A percentile compares a stretch with the other conserved stretches of the same genome.
These are phyloP conservation scores for Acanthosepion lycidas DNA, from an alignment of 2,888 invertebrate genomes.

Conservation along the genomic window DNA sequence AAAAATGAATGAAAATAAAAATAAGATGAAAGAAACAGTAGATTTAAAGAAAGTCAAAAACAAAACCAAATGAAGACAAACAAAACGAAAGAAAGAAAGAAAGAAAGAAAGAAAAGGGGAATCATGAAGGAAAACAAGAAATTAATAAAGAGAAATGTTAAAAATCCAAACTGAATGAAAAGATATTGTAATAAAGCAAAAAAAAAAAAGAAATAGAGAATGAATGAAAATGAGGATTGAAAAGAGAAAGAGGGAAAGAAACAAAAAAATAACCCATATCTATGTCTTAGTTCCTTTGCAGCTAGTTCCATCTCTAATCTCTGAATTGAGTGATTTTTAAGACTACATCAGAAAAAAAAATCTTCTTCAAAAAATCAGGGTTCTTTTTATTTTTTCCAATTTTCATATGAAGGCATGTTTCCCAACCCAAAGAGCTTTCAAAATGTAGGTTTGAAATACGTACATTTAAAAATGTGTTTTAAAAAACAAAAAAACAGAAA, in stretches of 20 bases:
- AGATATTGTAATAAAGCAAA: background rate
- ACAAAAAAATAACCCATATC: background rate
- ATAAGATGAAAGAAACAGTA: too few relatives aligned
- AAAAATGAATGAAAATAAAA: background rate
- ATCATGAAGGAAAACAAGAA: background rate
- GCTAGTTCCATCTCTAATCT: background rate
- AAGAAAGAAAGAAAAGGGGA: background rate
- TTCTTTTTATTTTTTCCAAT: background rate
- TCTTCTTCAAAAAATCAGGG: background rate
- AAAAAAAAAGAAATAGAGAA: background rate
- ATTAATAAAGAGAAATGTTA: background rate
- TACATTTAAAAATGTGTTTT: background rate
- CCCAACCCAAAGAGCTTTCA: background rate
- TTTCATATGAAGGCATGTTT: background rate
- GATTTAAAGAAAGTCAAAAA: background rate
- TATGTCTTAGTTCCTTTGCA: background rate
- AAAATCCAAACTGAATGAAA: too few relatives aligned
- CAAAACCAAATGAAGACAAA: background rate
- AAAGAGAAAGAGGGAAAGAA: background rate
- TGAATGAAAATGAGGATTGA: background rate
- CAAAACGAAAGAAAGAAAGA: background rate
- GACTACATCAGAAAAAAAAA: background rate
- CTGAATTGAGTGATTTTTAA: background rate
- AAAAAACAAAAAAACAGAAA: background rate
- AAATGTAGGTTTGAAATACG: background rate